phyloP scores from a whole-genome alignment of 2,888 invertebrate species.

The Catocala fraxini region DNA sequence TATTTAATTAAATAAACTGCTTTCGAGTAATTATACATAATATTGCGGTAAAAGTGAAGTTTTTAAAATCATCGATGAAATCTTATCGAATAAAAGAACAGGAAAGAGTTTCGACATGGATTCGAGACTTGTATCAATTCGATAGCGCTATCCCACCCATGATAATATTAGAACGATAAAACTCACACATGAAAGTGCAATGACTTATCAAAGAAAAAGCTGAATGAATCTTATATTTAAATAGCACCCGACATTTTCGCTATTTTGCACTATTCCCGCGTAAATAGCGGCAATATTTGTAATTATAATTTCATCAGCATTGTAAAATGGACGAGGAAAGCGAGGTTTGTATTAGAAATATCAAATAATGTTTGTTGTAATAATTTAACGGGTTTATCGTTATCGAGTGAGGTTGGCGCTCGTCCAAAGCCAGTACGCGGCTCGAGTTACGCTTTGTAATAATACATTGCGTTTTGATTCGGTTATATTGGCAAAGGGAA shows the following conservation, averaged over 20 bases:
- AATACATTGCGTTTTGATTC: conserved; percentile 40
- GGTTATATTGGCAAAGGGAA: conserved; percentile 7
- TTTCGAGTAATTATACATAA: background rate
- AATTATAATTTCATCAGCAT: conserved; percentile 12
- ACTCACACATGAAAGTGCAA: conserved; percentile 11
- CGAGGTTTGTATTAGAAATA: conserved; percentile 46
- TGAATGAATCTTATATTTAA: conserved; percentile 12
- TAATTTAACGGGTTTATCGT: conserved; percentile 43
- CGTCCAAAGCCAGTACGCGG: conserved; percentile 29
- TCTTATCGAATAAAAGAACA: no score
- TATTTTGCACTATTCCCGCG: background rate
- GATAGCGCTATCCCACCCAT: background rate
- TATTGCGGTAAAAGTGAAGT: conserved; percentile 3
- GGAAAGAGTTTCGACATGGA: no score
- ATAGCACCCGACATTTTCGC: background rate
- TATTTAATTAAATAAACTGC: conserved; percentile 2
- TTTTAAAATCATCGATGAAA: background rate
- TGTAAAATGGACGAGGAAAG: conserved; percentile 41
- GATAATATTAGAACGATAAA: conserved; percentile 8
- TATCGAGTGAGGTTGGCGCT: conserved; percentile 40
- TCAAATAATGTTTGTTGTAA: conserved; percentile 31
- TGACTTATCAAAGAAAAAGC: conserved; percentile 11
- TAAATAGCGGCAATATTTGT: conserved; percentile 10
- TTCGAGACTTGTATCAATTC: background rate
- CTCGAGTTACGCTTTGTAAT: conserved; percentile 34